A percentile compares a stretch with the other conserved stretches of the same genome.
These are phyloP conservation scores for Neotoxoptera formosana DNA, from an alignment of 1,140 invertebrate species.

Conservation along the genomic window DNA sequence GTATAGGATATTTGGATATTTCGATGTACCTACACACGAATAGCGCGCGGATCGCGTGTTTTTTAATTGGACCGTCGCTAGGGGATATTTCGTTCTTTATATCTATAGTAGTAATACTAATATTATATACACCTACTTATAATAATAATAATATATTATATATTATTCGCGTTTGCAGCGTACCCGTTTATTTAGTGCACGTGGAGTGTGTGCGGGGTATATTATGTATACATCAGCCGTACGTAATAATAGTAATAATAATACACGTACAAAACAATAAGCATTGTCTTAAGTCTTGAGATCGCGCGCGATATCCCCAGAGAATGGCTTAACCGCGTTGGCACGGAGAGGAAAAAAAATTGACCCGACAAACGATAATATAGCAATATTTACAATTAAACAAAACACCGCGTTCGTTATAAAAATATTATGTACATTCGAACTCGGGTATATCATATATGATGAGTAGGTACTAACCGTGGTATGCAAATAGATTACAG, in stretches of 20 bases:
- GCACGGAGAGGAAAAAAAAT: not conserved
- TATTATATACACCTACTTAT: not conserved
- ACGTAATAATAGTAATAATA: not conserved
- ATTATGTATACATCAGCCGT: not conserved
- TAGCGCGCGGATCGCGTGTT: not conserved
- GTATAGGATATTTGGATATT: not conserved
- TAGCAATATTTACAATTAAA: slow-evolving; percentile 1
- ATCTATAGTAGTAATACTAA: not conserved
- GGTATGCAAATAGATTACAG: not conserved
- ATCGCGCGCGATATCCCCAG: not conserved
- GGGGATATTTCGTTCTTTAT: not conserved
- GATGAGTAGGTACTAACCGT: not conserved
- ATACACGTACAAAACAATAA: not conserved
- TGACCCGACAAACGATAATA: not conserved
- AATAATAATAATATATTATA: not conserved
- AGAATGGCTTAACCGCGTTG: not conserved
- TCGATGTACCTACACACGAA: not conserved
- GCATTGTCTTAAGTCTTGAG: slow-evolving; percentile 24
- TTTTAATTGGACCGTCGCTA: slow-evolving; percentile 7
- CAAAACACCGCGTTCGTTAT: not conserved
- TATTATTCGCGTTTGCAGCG: not conserved
- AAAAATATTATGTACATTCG: not conserved
- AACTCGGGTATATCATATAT: too few relatives aligned
- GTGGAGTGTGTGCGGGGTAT: not conserved
- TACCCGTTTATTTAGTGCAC: not conserved